Percentiles rank a stretch among this genome's conserved stretches.
phyloP scores from a whole-genome alignment of 2,888 invertebrate genomes.

The Pachliopta kotzebuea region DNA sequence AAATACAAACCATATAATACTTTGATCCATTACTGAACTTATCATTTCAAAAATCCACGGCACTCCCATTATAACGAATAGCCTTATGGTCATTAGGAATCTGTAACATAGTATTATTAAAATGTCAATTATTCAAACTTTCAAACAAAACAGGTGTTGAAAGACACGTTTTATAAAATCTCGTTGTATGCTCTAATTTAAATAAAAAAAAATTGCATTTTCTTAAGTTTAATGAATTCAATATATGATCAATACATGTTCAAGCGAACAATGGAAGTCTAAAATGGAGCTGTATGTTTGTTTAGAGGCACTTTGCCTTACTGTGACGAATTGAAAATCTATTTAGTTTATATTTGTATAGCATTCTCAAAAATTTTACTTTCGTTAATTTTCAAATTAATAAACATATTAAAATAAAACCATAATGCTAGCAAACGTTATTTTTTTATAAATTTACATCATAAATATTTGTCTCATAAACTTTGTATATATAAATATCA shows the following conservation, averaged over 20 bases:
- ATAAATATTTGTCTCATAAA: no score
- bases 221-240: not conserved
- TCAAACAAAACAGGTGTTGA: not conserved
- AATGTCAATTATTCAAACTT: not conserved
- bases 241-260: not conserved
- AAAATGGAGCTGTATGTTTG: not conserved
- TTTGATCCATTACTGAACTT: constrained; percentile 45
- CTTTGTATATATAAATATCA: no score
- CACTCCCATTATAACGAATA: constrained; percentile 84
- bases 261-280: not conserved
- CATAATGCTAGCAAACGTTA: no score
- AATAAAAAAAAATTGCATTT: not conserved
- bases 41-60: constrained; percentile 85
- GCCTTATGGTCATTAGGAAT: constrained; percentile 80
- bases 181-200: no score
- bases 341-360: no score
- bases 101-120: constrained; percentile 55
- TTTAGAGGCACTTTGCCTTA: no score
- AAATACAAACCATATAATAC: constrained; percentile 54
- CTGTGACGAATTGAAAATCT: no score
- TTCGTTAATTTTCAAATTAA: no score
- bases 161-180: not conserved
- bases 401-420: no score
- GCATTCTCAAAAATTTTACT: no score
- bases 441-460: no score